phyloP scores from a whole-genome alignment of 2,888 invertebrate genomes.

The Dinocampus coccinellae region DNA sequence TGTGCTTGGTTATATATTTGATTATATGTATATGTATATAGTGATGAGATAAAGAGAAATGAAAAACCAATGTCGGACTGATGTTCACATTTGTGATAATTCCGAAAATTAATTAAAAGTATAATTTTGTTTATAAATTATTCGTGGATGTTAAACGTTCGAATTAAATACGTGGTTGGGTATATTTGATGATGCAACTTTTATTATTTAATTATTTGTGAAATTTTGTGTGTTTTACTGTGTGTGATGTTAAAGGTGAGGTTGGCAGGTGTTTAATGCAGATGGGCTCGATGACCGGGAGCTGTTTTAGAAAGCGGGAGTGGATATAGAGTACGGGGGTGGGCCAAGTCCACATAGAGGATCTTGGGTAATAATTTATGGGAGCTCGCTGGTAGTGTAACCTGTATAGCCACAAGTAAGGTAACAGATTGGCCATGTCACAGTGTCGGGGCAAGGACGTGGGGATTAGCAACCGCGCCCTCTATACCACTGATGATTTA shows the following conservation, averaged over 20 bases:
- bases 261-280: conserved; percentile 27
- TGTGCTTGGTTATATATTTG: neutral
- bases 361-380: conserved; percentile 47
- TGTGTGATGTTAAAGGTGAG: neutral
- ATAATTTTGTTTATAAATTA: neutral
- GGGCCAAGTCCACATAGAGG: conserved; percentile 12
- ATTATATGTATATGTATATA: no score
- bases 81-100: neutral
- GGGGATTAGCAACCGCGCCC: conserved; percentile 45
- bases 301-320: conserved; percentile 11
- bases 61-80: neutral
- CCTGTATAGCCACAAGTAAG: conserved; percentile 44
- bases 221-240: neutral
- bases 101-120: neutral
- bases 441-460: conserved; percentile 46
- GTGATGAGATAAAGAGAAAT: neutral
- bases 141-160: neutral
- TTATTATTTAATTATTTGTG: neutral
- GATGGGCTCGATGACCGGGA: neutral
- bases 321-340: conserved; percentile 8
- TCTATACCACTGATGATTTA: conserved; percentile 45
- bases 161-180: neutral
- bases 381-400: conserved; percentile 42
- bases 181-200: neutral
- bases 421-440: conserved; percentile 51